Evolutionary conservation across 23 tunicate species (phyloP), one percentile per base, ranked within the genome.

Genomic region (Pegea sp.): DNA sequence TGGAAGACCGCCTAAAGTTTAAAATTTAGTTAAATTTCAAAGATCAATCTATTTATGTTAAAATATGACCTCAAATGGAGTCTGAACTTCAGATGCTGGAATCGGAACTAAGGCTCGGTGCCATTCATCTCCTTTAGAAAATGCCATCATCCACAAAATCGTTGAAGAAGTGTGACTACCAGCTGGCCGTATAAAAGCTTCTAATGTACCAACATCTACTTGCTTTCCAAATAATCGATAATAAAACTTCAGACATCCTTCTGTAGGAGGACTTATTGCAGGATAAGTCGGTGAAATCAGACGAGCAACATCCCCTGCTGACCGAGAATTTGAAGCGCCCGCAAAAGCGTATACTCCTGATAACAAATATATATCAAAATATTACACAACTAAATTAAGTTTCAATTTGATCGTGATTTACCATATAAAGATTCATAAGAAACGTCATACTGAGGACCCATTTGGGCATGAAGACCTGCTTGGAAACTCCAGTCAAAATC

Each of bases 401-500:
- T 8, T 8, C 11, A 11, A 38, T 8, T 8, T 38, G 16, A 56
- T 26, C 27, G 3, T 13, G 5, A 64, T 30, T 5, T 59, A 67
- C 86, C 86, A 44, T 59, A 75, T 2, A 29, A 34, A 13, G 86
- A 52, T 52, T 33, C 44, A 31, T 75, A 75, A 29, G 67, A 31
- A 57, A 55, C 56, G 44, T 75, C 86, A 31, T 8, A 29, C 22
- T 49, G 13, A 8, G 86, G 86, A 19, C 86, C 86, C 5, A 64
- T 75, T 3, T 34, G 31, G 4, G 61, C 5, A 6, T 51, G 13
- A 3, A 67, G 26, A 22, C 64, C 62, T 31, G 72, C 49, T 6
- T 22, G 3, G 30, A 73, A 33, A 13, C 22, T 26, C 86, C 86
- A 75, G 30, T 75, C 86, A 54, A 75, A 66, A 60, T 75, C 86